Base-by-base conservation (phyloP, 2,888 invertebrate species). In the Rapana venosa region DNA sequence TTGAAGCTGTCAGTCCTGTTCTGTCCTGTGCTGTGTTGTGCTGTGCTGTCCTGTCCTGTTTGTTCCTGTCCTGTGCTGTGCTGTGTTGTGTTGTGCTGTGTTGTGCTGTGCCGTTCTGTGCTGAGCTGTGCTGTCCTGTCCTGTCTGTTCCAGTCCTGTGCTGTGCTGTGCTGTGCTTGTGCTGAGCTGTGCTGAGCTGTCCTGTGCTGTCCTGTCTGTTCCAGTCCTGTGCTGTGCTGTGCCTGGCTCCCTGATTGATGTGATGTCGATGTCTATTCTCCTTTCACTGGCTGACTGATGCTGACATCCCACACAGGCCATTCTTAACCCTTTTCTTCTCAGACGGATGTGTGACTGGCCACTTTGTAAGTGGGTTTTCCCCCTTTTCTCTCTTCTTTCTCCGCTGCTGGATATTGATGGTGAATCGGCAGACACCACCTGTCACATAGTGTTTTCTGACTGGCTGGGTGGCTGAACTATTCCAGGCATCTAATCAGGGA, bases 21-120 rank as follows among this genome's bases (percentile, higher is more conserved):
- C 47, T 88, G 58, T 88, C 0, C 20, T n/a, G 56, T 79, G 30
- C 56, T 58, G 88, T 56, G 30, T 58, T 79, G 79, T 35, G 1
- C 79, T 79, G 79, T 35, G 32, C 35, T 35, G 79, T 32, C 0
- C 35, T 79, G 35, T 79, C 35, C 79, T 35, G 32, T 35, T 4
- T 11, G 32, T 35, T 35, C 11, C 32, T 79, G 79, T 74, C n/a
- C n/a, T n/a, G 11, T 32, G 30, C 17, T 26, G 58, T 84, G 35
- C 32, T 74, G 74, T 74, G 1, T 11, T 79, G 79, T 79, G 32
- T 11, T 88, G 58, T 77, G n/a, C 56, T 47, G 88, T 88, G 15
- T 32, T 79, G 58, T 5, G 35, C 2, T 79, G 79, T 79, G 35
- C 79, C 2, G 17, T 79, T 0, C 79, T 35, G 32, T 79, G 35